These are phyloP conservation scores for Heliconius eleuchia DNA, from an alignment of 1,140 invertebrate species.

Conservation along the genomic window DNA sequence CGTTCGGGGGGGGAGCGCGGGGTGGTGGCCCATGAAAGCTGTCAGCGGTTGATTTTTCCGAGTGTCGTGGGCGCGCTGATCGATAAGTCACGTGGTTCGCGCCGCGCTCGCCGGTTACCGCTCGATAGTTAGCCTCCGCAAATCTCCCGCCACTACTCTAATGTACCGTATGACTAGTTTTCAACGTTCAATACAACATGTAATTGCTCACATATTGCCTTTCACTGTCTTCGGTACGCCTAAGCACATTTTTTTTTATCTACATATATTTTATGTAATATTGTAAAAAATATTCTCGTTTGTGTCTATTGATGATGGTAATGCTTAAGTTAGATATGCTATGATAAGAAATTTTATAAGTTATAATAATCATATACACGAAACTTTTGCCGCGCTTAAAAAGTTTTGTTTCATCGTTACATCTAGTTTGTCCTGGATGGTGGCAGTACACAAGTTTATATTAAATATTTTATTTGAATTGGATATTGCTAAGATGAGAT, in stretches of 20 bases:
- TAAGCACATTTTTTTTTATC: neutral
- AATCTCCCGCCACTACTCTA: constrained; percentile 71
- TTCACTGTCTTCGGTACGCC: neutral
- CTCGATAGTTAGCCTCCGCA: constrained; percentile 76
- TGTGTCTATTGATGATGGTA: neutral
- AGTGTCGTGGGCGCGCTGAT: constrained; percentile 78
- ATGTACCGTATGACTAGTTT: constrained; percentile 46
- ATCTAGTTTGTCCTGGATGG: neutral
- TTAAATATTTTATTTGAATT: neutral
- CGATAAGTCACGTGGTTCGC: constrained; percentile 78
- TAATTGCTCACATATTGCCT: constrained; percentile 27
- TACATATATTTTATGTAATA: neutral
- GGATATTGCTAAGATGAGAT: neutral
- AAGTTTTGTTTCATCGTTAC: constrained; percentile 22
- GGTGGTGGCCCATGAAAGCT: constrained; percentile 52
- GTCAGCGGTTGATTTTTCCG: constrained; percentile 80
- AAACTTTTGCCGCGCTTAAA: constrained; percentile 20
- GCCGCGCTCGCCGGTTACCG: constrained; percentile 59
- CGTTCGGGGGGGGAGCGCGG: constrained; percentile 41
- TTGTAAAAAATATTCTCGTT: neutral
- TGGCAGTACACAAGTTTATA: neutral
- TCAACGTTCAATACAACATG: constrained; percentile 28
- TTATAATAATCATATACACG: constrained; percentile 1
- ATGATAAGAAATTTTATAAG: neutral
- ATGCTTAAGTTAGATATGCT: neutral